Percentiles rank a stretch among this genome's conserved stretches.
Evolutionary conservation across 2,113 vertebrate genomes (phyloP).

Genomic region (Montifringilla adamsi): DNA sequence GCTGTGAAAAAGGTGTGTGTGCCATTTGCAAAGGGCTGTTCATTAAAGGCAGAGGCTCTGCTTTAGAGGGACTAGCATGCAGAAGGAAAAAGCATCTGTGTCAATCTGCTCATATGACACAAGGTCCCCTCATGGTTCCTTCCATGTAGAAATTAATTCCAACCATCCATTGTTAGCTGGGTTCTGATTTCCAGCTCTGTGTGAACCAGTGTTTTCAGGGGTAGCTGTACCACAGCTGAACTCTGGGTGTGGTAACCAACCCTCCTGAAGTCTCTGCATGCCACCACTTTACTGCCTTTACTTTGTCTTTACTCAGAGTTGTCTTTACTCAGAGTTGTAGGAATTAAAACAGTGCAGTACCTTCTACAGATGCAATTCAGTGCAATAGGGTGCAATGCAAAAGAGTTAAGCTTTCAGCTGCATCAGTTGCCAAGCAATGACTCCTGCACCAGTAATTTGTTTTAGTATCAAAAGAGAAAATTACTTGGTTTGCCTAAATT

Average conservation of each 20-base stretch:
- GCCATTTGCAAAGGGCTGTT: not conserved
- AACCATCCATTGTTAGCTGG: not conserved
- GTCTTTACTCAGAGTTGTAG: not conserved
- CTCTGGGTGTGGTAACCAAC: not conserved
- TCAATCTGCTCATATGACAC: fast-evolving
- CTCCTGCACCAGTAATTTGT: not conserved
- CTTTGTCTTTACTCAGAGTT: not conserved
- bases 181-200: not conserved
- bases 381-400: not conserved
- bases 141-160: not conserved
- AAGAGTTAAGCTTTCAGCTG: not conserved
- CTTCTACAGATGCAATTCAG: not conserved
- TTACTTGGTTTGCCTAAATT: not conserved
- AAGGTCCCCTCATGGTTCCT: not conserved
- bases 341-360: not conserved
- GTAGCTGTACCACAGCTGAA: not conserved
- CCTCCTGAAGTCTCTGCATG: not conserved
- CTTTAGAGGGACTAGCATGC: not conserved
- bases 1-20: not conserved
- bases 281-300: not conserved
- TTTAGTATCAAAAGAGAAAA: not conserved
- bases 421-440: not conserved
- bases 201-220: not conserved
- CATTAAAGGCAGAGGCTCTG: not conserved
- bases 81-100: not conserved